Evolutionary conservation across 2,113 vertebrate genomes (phyloP).

Genomic region (Oreochromis tanganicae): DNA sequence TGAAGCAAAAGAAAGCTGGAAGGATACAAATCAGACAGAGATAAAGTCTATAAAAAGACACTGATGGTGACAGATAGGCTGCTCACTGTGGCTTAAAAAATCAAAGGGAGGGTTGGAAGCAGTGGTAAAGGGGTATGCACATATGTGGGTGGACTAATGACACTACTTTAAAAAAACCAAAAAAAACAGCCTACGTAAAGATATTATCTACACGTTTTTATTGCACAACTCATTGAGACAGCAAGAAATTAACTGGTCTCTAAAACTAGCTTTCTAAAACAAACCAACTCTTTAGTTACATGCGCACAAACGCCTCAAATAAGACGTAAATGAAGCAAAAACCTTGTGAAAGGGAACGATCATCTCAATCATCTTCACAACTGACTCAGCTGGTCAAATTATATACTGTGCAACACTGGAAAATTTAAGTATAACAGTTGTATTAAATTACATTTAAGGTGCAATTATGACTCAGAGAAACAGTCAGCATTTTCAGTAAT

Average conservation of each 20-base stretch:
- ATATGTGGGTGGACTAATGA: background rate
- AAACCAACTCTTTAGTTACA: background rate
- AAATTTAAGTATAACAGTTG: background rate
- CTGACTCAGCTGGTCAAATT: background rate
- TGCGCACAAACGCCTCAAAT: background rate
- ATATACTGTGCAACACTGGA: background rate
- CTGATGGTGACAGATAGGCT: background rate
- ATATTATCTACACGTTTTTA: background rate
- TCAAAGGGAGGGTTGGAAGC: background rate
- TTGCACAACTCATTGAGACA: background rate
- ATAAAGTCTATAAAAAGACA: conserved; percentile 23
- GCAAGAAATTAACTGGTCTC: background rate
- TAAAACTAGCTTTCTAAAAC: background rate
- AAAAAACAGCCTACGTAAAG: background rate
- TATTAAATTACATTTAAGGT: background rate
- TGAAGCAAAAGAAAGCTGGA: background rate
- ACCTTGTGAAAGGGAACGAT: background rate
- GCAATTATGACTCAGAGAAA: background rate
- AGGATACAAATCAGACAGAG: conserved; percentile 8
- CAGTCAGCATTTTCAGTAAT: background rate
- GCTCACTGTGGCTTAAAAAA: conserved; percentile 9
- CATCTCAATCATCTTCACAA: background rate
- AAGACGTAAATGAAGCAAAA: background rate
- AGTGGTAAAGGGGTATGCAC: background rate
- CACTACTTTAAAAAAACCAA: background rate